These are phyloP conservation scores for Arenaria interpres DNA, from an alignment of 2,113 vertebrate species.

Conservation along the genomic window DNA sequence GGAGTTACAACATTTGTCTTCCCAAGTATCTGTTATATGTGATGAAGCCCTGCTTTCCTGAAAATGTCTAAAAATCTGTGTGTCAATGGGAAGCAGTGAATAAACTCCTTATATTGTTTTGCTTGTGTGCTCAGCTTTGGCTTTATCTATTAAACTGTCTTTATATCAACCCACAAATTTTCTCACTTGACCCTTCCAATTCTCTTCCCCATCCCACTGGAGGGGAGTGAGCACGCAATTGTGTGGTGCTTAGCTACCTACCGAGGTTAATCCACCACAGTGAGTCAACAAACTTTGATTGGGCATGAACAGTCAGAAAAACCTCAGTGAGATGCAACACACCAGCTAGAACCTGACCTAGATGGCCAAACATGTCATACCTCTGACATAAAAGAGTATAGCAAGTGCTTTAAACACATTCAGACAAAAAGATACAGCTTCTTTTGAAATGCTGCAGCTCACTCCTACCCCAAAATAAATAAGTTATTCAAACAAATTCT, in stretches of 20 bases:
- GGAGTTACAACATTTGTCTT: neutral
- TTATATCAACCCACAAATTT: neutral
- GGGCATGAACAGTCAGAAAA: neutral
- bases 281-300: neutral
- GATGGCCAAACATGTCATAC: neutral
- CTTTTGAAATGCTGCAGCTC: neutral
- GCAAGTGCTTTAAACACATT: neutral
- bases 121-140: neutral
- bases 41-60: neutral
- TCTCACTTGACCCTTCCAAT: neutral
- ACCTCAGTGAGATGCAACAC: neutral
- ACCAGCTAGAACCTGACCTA: neutral
- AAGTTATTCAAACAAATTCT: neutral
- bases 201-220: neutral
- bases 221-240: rapidly evolving
- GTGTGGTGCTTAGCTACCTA: neutral
- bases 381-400: neutral
- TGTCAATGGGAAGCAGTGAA: neutral
- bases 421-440: neutral
- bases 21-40: neutral
- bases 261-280: neutral
- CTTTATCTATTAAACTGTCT: neutral
- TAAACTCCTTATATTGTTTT: neutral
- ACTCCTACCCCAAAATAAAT: neutral
- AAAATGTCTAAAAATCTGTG: neutral